Conservation (phyloP, 1,140 invertebrate genomes). For the Andrena cerasifolii region DNA sequence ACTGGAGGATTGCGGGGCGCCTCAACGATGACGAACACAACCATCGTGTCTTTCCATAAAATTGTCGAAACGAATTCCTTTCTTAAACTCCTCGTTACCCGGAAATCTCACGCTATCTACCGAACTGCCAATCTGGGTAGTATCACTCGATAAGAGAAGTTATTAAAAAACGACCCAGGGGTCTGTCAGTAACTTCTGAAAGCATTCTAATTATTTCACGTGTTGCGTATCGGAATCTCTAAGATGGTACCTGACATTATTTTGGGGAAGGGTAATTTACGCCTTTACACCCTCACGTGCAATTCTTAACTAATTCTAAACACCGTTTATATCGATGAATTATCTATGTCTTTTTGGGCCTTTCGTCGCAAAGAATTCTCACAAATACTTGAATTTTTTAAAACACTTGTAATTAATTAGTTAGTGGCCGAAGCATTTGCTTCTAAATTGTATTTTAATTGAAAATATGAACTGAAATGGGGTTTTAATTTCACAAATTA, state of each 20-base stretch:
- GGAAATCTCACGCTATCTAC: constrained; percentile 47
- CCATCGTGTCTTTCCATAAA: constrained; percentile 51
- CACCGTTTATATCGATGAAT: too few relatives aligned
- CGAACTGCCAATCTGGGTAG: constrained; percentile 33
- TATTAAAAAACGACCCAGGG: constrained; percentile 39
- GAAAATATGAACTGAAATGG: too few relatives aligned
- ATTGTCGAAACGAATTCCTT: constrained; percentile 53
- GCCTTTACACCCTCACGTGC: too few relatives aligned
- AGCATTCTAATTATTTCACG: constrained; percentile 29
- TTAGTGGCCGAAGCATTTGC: too few relatives aligned
- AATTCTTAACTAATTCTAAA: too few relatives aligned
- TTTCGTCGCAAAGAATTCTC: too few relatives aligned
- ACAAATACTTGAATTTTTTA: too few relatives aligned
- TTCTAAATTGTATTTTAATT: too few relatives aligned
- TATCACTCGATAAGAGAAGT: constrained; percentile 49
- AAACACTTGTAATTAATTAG: too few relatives aligned
- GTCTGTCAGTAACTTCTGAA: constrained; percentile 43
- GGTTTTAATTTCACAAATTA: background rate
- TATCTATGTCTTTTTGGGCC: too few relatives aligned
- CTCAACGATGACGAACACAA: constrained; percentile 51
- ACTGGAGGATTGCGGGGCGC: constrained; percentile 61
- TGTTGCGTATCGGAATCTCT: constrained; percentile 16
- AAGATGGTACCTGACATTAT: too few relatives aligned
- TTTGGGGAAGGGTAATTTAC: background rate
- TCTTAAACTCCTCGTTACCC: constrained; percentile 72